A percentile compares a stretch with the other conserved stretches of the same genome.
phyloP scores from a whole-genome alignment of 2,797 vertebrate species.

The Lagodon rhomboides region DNA sequence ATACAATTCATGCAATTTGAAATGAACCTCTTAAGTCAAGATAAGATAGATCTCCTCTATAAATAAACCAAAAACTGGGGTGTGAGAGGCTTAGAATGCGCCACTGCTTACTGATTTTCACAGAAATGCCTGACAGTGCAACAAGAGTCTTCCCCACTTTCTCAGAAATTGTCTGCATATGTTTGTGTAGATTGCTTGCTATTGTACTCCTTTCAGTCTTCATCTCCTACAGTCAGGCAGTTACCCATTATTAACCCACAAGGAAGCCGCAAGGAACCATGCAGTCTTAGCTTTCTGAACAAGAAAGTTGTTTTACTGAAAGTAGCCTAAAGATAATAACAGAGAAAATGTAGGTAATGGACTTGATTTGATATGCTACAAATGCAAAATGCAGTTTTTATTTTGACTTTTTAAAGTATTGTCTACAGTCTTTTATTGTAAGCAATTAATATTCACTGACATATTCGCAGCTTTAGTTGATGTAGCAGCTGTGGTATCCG shows the following conservation, averaged over 20 bases:
- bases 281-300: neutral
- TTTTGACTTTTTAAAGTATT: neutral
- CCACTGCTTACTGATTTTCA: slow-evolving; percentile 35
- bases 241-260: neutral
- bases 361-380: neutral
- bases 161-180: slow-evolving; percentile 27
- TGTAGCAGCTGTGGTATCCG: neutral
- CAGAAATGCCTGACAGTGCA: slow-evolving; percentile 46
- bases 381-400: neutral
- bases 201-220: neutral
- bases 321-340: neutral
- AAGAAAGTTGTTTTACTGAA: neutral
- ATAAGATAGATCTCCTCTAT: slow-evolving; percentile 45
- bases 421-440: neutral
- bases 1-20: slow-evolving; percentile 30
- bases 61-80: slow-evolving; percentile 53
- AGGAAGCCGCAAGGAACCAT: neutral
- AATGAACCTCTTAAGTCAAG: slow-evolving; percentile 42
- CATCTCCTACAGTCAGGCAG: neutral
- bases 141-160: slow-evolving; percentile 28
- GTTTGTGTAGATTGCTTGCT: slow-evolving; percentile 20
- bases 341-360: neutral
- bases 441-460: neutral
- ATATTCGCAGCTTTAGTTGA: neutral
- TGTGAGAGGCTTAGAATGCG: slow-evolving; percentile 49